Evolutionary conservation across 2,797 vertebrate species (phyloP), one percentile per base, ranked within the genome.

Genomic region (Chelonia mydas): DNA sequence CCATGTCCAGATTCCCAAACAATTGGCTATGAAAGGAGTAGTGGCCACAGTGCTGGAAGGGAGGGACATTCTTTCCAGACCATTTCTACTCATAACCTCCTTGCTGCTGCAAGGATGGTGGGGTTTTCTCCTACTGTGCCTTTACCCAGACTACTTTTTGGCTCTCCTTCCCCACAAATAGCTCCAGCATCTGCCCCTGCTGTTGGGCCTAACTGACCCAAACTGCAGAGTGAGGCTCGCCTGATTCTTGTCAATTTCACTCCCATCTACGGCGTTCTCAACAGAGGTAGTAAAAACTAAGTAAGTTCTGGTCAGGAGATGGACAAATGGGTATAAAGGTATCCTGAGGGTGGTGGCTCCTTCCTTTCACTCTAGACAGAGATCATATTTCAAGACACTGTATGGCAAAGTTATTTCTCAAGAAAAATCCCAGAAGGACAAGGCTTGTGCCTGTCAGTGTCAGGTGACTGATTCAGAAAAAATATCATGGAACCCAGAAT

Each of bases 101-200:
- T 31, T 51, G 27, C 28, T 81, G 31, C 33, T 77, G 61, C 74
- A 91, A 84, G 11, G 5, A 87, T 25, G 25, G 87, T 21, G 0
- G 0, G 0, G 0, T 49, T 90, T 41, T 49, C 27, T 49, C 49
- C 12, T 74, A 80, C 8, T 83, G 57, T 12, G 78, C 15, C 1
- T 11, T 92, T 3, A 80, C 15, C 10, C 84, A 2, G n/a, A 33
- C 2, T 49, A 23, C 25, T 57, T 54, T 83, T n/a, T 28, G 1
- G 12, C 17, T 53, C 16, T 7, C 0, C 11, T 77, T 28, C 45
- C 23, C 4, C 41, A 77, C 13, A 47, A 15, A 47, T 31, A 16
- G 15, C 27, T 89, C 47, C 33, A 68, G 59, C 17, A 76, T 79
- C 61, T 83, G 65, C 65, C 21, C 41, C 37, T 25, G 78, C 15